These are phyloP conservation scores for Ctenosaura bakeri DNA, from an alignment of 2,797 vertebrate genomes.

Conservation along the genomic window DNA sequence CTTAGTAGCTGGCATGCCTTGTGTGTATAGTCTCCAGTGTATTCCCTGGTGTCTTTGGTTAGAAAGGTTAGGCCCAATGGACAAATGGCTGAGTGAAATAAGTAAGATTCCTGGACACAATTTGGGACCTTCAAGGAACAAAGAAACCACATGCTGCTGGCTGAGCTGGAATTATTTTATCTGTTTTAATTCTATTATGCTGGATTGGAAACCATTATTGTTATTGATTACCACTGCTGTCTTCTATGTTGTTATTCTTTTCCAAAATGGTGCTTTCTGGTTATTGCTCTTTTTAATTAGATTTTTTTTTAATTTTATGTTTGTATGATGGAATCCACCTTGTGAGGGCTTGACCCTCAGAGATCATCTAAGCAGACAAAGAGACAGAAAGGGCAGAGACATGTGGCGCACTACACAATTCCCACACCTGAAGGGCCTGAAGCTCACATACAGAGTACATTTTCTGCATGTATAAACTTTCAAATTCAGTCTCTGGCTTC, in stretches of 20 bases:
- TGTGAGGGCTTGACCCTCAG: neutral
- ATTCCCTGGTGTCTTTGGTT: neutral
- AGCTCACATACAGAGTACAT: neutral
- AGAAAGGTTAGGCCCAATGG: neutral
- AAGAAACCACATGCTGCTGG: neutral
- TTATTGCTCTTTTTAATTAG: neutral
- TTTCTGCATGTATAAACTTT: neutral
- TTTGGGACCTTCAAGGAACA: neutral
- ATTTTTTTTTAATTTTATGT: neutral
- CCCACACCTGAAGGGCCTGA: too few species aligned
- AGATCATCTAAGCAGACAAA: neutral
- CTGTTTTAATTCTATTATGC: neutral
- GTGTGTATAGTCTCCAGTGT: neutral
- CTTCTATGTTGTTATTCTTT: neutral
- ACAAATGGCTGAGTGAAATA: neutral
- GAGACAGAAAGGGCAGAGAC: neutral
- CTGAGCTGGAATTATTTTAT: neutral
- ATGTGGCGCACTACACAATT: too few species aligned
- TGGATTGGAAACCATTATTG: neutral
- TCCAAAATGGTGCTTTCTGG: neutral
- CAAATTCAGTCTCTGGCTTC: neutral
- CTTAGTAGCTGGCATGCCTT: neutral
- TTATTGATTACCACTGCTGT: neutral
- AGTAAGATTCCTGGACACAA: neutral
- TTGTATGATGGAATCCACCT: neutral